Conservation (phyloP, 1,140 invertebrate species). For the Tenebrio molitor region DNA sequence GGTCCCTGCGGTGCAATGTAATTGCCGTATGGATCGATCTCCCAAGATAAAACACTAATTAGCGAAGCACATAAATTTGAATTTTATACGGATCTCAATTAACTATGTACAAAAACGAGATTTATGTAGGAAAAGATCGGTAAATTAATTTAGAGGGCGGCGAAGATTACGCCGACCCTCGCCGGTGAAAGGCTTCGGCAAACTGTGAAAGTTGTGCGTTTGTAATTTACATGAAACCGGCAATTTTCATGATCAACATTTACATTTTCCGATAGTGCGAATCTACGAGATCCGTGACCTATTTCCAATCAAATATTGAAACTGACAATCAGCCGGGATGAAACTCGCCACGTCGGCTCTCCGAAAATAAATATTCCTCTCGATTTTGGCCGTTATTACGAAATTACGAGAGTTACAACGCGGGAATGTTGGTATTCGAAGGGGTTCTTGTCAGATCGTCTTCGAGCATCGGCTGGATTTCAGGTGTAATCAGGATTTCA, state of each 20-base stretch:
- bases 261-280: slow-evolving; percentile 4
- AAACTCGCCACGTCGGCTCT: not conserved
- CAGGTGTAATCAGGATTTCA: slow-evolving; percentile 17
- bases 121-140: slow-evolving; percentile 2
- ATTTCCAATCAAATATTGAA: slow-evolving; percentile 26
- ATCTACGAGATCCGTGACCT: slow-evolving; percentile 9
- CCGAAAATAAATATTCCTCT: slow-evolving; percentile 2
- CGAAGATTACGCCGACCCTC: not conserved
- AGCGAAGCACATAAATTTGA: slow-evolving; percentile 11
- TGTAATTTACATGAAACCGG: not conserved
- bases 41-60: slow-evolving; percentile 21
- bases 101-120: slow-evolving; percentile 1
- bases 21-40: slow-evolving; percentile 21
- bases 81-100: slow-evolving; percentile 27
- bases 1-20: not conserved
- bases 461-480: not conserved
- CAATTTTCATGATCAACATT: slow-evolving; percentile 22
- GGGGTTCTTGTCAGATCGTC: not conserved
- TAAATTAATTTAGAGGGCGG: slow-evolving; percentile 9
- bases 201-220: not conserved
- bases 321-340: not conserved
- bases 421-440: not conserved
- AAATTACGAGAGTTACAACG: not conserved
- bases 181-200: not conserved
- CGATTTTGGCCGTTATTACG: not conserved